Conservation (phyloP, 1,140 invertebrate genomes). For the Andricus grossulariae region DNA sequence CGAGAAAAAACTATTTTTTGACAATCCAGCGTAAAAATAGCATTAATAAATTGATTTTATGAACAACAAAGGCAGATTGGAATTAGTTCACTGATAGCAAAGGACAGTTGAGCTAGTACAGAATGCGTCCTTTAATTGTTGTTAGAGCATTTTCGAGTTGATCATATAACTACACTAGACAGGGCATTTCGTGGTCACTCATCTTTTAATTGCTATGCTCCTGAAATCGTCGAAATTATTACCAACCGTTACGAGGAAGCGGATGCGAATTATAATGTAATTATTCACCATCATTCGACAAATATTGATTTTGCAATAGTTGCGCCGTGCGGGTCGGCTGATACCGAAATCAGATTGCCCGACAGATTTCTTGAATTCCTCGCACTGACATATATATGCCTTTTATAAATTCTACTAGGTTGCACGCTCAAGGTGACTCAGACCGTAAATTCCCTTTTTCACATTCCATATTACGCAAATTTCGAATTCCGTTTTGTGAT, state of each 20-base stretch:
- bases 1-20: no score
- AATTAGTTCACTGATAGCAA: conserved; percentile 41
- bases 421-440: no score
- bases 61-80: conserved; percentile 44
- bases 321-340: neutral
- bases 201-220: conserved; percentile 27
- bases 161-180: neutral
- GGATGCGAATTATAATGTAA: conserved; percentile 1
- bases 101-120: conserved; percentile 42
- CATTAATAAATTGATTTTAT: neutral
- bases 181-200: conserved; percentile 9
- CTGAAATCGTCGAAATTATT: neutral
- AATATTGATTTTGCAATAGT: conserved; percentile 21
- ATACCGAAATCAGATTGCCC: neutral
- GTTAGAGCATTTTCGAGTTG: conserved; percentile 21
- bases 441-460: no score
- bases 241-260: neutral
- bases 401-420: no score
- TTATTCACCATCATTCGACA: neutral
- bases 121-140: conserved; percentile 47
- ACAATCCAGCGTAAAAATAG: neutral
- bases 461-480: no score
- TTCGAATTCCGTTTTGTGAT: no score
- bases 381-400: no score
- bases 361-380: neutral